Conservation (phyloP, 1,140 invertebrate species). For the Oppia nitens region DNA sequence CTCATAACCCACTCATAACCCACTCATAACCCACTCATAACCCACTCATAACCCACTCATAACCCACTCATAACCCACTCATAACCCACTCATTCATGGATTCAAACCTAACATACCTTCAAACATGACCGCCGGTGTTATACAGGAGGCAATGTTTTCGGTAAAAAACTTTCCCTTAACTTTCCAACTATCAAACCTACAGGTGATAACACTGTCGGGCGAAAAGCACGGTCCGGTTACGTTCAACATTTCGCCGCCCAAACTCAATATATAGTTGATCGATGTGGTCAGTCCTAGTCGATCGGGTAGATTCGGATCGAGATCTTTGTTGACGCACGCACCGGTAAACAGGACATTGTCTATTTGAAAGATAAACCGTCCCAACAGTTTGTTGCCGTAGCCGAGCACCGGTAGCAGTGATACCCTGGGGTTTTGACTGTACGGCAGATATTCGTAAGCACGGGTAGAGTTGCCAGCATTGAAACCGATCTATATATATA, state of each 20-base stretch:
- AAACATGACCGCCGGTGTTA: slow-evolving; percentile 68
- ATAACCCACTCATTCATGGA: no score
- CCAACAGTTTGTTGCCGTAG: slow-evolving; percentile 67
- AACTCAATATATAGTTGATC: slow-evolving; percentile 65
- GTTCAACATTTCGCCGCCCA: slow-evolving; percentile 80
- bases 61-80: no score
- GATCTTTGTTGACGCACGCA: slow-evolving; percentile 42
- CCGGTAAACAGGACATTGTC: slow-evolving; percentile 84
- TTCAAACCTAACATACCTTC: slow-evolving; percentile 43
- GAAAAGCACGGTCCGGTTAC: slow-evolving; percentile 82
- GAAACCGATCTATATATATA: slow-evolving; percentile 74
- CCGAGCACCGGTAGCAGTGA: slow-evolving; percentile 62
- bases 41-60: no score
- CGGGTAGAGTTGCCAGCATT: slow-evolving; percentile 85
- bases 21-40: no score
- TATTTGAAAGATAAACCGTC: slow-evolving; percentile 79
- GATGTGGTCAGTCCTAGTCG: slow-evolving; percentile 28
- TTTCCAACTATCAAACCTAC: slow-evolving; percentile 33
- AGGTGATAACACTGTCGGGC: slow-evolving; percentile 51
- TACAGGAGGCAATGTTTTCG: slow-evolving; percentile 61
- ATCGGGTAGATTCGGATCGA: slow-evolving; percentile 22
- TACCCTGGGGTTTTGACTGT: slow-evolving; percentile 67
- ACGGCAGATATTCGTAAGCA: slow-evolving; percentile 72
- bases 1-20: no score
- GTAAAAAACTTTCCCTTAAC: slow-evolving; percentile 24